phyloP scores from a whole-genome alignment of 1,140 invertebrate species.

The Lanistes nyassanus region DNA sequence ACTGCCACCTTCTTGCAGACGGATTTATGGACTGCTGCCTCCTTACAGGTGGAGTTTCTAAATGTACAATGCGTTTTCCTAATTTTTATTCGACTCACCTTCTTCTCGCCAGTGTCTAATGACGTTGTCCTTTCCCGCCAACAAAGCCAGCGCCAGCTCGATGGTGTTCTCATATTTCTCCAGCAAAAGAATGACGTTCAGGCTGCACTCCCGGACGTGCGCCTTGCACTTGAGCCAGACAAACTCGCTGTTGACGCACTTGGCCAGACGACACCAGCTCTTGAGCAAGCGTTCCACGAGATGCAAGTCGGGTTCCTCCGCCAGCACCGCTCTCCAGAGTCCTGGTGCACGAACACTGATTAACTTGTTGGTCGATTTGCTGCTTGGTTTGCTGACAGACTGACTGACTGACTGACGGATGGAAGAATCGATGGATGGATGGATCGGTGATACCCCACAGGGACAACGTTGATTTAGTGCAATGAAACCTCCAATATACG shows the following conservation, averaged over 20 bases:
- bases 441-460: no score
- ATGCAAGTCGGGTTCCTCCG: conserved; percentile 30
- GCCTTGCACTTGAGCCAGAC: conserved; percentile 29
- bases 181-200: conserved; percentile 37
- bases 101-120: conserved; percentile 52
- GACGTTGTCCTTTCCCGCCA: conserved; percentile 50
- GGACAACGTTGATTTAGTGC: no score
- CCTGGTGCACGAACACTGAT: conserved; percentile 33
- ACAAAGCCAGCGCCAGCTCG: conserved; percentile 53
- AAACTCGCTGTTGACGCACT: conserved; percentile 31
- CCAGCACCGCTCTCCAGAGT: conserved; percentile 34
- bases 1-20: no score
- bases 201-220: conserved; percentile 11
- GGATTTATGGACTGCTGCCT: no score
- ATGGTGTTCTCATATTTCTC: conserved; percentile 56
- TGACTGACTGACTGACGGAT: no score
- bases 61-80: not conserved
- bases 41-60: no score
- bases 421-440: no score
- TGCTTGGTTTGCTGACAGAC: no score
- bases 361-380: no score
- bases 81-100: conserved; percentile 34
- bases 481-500: no score
- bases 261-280: conserved; percentile 43
- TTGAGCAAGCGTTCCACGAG: conserved; percentile 36